These are phyloP conservation scores for Sorex fumeus DNA, from an alignment of 2,113 vertebrate species.

Conservation along the genomic window DNA sequence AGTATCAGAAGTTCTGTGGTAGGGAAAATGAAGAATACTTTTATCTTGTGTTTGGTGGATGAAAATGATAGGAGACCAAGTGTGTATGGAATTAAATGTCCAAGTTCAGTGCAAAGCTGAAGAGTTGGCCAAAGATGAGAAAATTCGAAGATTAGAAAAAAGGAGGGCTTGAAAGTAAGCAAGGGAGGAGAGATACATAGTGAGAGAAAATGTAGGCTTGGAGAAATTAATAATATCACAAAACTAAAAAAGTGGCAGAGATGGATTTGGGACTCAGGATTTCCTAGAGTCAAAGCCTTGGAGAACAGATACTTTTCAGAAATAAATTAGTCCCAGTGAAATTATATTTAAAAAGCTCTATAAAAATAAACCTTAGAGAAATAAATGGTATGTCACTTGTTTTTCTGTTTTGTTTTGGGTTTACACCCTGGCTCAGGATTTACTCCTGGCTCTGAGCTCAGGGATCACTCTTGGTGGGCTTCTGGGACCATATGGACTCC, in stretches of 20 bases:
- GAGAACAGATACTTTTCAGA: constrained; percentile 12
- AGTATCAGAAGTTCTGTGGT: background rate
- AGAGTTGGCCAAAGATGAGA: constrained; percentile 39
- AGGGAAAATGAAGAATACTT: background rate
- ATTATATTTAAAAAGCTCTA: constrained; percentile 29
- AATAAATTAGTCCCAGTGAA: constrained; percentile 17
- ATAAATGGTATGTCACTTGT: background rate
- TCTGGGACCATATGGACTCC: no score
- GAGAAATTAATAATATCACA: background rate
- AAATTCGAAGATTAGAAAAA: constrained; percentile 3
- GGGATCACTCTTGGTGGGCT: no score
- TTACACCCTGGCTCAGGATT: no score
- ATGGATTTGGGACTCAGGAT: background rate
- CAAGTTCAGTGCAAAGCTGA: constrained; percentile 9
- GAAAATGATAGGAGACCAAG: background rate
- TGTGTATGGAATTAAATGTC: background rate
- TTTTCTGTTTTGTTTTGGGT: no score
- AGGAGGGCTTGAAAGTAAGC: background rate
- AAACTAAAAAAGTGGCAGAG: background rate
- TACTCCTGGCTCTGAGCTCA: no score
- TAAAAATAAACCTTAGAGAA: constrained; percentile 13
- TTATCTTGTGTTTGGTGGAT: background rate
- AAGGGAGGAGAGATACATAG: background rate
- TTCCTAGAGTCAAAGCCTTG: background rate
- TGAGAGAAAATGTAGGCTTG: background rate